phyloP scores from a whole-genome alignment of 2,888 invertebrate genomes.

The Metalampra italica region DNA sequence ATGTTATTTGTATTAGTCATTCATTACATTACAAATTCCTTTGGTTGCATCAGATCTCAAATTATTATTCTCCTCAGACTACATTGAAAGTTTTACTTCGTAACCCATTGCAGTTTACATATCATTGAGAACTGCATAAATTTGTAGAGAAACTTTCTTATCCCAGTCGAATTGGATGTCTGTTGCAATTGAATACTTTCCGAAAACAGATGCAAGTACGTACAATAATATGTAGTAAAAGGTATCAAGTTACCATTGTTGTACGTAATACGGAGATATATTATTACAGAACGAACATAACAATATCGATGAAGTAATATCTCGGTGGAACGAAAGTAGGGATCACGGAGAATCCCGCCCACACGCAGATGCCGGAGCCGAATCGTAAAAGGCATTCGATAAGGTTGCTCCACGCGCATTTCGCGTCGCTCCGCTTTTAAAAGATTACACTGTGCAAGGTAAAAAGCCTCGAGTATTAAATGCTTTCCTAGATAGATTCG shows the following conservation, averaged over 20 bases:
- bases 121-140: background rate
- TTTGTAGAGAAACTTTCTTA: background rate
- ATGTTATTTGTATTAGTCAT: background rate
- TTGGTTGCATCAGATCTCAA: background rate
- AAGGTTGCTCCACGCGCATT: background rate
- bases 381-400: conserved; percentile 32
- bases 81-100: conserved; percentile 2
- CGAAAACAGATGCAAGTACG: background rate
- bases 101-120: background rate
- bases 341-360: conserved; percentile 37
- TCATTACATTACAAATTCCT: background rate
- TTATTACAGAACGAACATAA: conserved; percentile 11
- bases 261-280: conserved; percentile 10
- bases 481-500: too few species aligned
- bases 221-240: background rate
- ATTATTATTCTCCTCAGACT: background rate
- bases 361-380: conserved; percentile 20
- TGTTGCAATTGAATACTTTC: background rate
- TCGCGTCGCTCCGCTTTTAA: too few species aligned
- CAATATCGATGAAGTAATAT: conserved; percentile 22
- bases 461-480: too few species aligned
- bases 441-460: too few species aligned
- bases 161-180: background rate
- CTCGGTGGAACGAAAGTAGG: conserved; percentile 26
- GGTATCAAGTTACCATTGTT: conserved; percentile 11